Evolutionary conservation across 2,797 vertebrate genomes (phyloP).

Genomic region (Margarornis squamiger): DNA sequence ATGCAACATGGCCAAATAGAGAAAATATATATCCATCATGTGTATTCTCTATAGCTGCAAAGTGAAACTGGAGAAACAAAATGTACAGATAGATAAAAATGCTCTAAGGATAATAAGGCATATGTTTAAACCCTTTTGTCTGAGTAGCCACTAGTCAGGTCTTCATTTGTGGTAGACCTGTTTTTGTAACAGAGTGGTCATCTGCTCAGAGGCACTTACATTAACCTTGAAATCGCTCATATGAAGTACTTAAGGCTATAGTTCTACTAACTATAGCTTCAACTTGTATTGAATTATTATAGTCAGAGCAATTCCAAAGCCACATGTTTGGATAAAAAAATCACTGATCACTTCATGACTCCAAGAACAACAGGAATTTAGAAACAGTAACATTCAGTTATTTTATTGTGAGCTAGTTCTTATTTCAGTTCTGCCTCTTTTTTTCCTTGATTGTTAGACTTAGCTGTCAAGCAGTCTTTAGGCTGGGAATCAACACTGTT

Average conservation of each 20-base stretch:
- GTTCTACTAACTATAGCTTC: not conserved
- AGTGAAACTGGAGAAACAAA: not conserved
- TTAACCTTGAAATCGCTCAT: not conserved
- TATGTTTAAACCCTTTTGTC: not conserved
- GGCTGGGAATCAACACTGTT: not conserved
- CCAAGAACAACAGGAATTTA: not conserved
- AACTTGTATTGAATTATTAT: not conserved
- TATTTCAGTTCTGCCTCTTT: not conserved
- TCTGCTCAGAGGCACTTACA: not conserved
- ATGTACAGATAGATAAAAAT: not conserved
- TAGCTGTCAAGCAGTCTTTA: not conserved
- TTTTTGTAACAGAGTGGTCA: not conserved
- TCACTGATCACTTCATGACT: not conserved
- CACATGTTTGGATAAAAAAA: not conserved
- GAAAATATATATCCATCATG: not conserved
- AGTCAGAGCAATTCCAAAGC: not conserved
- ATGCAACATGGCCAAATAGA: not conserved
- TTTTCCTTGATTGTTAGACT: not conserved
- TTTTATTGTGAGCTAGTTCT: not conserved
- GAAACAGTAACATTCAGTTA: not conserved
- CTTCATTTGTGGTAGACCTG: not conserved
- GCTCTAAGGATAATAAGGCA: not conserved
- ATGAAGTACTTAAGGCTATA: not conserved
- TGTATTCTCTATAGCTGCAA: not conserved
- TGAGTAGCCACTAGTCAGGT: not conserved